Percentiles rank a stretch among this genome's conserved stretches.
phyloP scores from a whole-genome alignment of 2,888 invertebrate species.

The Lingula anatina region DNA sequence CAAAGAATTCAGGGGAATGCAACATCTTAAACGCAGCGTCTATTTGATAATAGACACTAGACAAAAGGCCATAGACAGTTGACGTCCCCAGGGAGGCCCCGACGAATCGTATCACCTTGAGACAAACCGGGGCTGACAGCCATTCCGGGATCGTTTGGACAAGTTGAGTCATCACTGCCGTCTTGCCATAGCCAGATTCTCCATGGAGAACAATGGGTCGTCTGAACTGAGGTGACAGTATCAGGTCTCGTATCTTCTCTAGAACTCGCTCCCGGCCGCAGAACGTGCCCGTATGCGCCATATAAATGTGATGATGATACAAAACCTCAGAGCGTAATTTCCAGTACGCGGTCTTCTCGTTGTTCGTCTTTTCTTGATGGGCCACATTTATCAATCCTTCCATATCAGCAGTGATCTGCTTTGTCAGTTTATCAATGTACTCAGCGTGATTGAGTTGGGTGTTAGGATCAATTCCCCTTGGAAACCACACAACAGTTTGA shows the following conservation, averaged over 20 bases:
- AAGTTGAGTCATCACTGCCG: conserved; percentile 37
- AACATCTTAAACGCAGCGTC: conserved; percentile 24
- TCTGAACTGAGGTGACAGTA: no score
- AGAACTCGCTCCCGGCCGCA: conserved; percentile 35
- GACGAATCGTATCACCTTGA: conserved; percentile 26
- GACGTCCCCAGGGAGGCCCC: conserved; percentile 29
- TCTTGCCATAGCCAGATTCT: conserved; percentile 37
- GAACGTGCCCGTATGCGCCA: conserved; percentile 33
- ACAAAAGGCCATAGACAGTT: conserved; percentile 26
- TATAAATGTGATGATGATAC: conserved; percentile 40
- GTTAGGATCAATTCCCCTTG: conserved; percentile 26
- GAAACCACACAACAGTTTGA: conserved; percentile 19
- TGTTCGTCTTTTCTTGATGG: conserved; percentile 12
- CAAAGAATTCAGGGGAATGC: conserved; percentile 34
- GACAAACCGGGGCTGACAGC: conserved; percentile 22
- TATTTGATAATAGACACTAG: conserved; percentile 28
- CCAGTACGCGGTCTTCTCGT: conserved; percentile 27
- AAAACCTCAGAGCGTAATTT: conserved; percentile 30
- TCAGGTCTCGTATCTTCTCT: conserved; percentile 2
- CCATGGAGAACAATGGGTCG: conserved; percentile 33
- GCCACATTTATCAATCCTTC: conserved; percentile 20
- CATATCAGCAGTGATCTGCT: conserved; percentile 22
- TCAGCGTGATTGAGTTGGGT: conserved; percentile 17
- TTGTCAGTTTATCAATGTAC: conserved; percentile 30
- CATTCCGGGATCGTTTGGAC: conserved; percentile 23